phyloP scores from a whole-genome alignment of 2,797 vertebrate species.

The Hyperoplus lanceolatus region DNA sequence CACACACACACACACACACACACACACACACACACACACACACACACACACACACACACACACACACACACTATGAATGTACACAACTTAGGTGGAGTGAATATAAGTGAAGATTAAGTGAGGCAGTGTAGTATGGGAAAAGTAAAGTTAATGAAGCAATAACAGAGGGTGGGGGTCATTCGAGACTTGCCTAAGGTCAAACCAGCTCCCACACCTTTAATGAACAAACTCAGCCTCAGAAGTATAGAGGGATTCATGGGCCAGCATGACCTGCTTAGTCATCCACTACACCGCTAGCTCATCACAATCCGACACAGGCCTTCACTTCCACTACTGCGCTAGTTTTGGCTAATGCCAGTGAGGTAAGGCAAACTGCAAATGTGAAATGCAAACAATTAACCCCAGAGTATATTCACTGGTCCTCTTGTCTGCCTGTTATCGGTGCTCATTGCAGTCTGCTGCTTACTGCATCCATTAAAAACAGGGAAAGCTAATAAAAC shows the following conservation, averaged over 20 bases:
- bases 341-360: constrained; percentile 57
- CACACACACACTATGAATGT: constrained; percentile 4
- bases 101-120: constrained; percentile 48
- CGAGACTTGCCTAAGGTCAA: constrained; percentile 66
- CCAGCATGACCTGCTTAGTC: constrained; percentile 69
- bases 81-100: constrained; percentile 59
- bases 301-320: constrained; percentile 59
- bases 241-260: constrained; percentile 39
- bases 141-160: constrained; percentile 72
- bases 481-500: constrained; percentile 4
- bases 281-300: constrained; percentile 62
- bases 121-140: constrained; percentile 51
- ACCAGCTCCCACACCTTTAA: constrained; percentile 64
- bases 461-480: constrained; percentile 45
- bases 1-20: constrained; percentile 56
- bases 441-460: constrained; percentile 57
- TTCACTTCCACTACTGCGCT: constrained; percentile 40
- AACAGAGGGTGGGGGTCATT: constrained; percentile 62
- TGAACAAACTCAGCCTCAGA: constrained; percentile 63
- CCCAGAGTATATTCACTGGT: constrained; percentile 53
- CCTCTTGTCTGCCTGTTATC: constrained; percentile 52
- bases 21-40: constrained; percentile 51
- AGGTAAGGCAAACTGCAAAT: constrained; percentile 54
- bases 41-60: constrained; percentile 37
- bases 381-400: constrained; percentile 75